These are phyloP conservation scores for Proteles cristata DNA, from an alignment of 2,113 vertebrate genomes.

Conservation along the genomic window DNA sequence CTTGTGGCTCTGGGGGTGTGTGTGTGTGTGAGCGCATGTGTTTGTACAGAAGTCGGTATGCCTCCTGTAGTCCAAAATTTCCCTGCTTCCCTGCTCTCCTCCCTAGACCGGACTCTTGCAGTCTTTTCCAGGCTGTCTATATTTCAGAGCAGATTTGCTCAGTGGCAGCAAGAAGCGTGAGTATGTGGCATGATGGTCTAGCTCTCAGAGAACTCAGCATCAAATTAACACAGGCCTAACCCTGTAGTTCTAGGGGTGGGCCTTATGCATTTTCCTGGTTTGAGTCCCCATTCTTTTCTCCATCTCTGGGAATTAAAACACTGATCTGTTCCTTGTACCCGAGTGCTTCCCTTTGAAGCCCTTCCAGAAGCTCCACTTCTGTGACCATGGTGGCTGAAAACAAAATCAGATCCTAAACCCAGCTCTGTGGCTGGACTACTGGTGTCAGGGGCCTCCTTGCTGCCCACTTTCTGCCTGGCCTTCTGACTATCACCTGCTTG, in stretches of 20 bases:
- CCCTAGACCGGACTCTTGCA: accelerated
- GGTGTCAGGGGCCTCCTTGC: not conserved
- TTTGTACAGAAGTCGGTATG: not conserved
- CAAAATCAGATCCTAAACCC: not conserved
- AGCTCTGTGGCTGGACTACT: not conserved
- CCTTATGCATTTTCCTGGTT: not conserved
- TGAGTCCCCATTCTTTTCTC: not conserved
- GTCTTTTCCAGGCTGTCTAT: not conserved
- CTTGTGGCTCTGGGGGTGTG: not conserved
- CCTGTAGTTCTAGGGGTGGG: not conserved
- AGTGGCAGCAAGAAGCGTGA: not conserved
- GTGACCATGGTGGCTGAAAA: too few relatives aligned
- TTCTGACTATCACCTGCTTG: not conserved
- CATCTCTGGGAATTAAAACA: not conserved
- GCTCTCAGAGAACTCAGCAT: not conserved
- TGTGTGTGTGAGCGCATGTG: not conserved
- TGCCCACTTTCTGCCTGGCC: not conserved
- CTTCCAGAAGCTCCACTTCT: not conserved
- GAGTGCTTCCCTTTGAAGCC: not conserved
- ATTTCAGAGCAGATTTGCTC: not conserved
- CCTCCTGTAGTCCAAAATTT: not conserved
- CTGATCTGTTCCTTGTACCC: not conserved
- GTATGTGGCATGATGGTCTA: accelerated
- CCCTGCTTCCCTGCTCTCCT: not conserved
- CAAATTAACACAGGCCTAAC: not conserved